Conservation (phyloP, 2,113 vertebrate genomes). For the Alligator sinensis region DNA sequence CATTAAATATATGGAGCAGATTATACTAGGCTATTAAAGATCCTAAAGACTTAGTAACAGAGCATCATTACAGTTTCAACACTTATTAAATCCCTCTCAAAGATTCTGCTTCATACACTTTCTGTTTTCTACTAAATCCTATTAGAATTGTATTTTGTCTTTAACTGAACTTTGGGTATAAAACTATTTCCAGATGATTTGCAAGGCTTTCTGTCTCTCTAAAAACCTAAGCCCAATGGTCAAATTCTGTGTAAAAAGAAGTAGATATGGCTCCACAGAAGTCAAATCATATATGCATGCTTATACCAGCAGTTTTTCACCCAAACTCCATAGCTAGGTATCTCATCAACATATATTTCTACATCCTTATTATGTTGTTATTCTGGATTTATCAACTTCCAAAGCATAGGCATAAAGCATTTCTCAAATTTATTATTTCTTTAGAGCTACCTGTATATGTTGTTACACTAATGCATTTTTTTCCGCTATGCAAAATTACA, state of each 20-base stretch:
- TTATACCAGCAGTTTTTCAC: not conserved
- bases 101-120: not conserved
- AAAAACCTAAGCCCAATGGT: not conserved
- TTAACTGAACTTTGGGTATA: not conserved
- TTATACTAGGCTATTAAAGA: not conserved
- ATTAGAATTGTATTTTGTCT: not conserved
- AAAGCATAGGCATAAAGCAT: not conserved
- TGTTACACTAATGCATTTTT: not conserved
- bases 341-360: not conserved
- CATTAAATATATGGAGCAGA: not conserved
- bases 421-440: not conserved
- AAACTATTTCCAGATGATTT: not conserved
- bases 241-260: not conserved
- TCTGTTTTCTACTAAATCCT: not conserved
- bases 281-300: not conserved
- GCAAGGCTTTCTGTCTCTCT: not conserved
- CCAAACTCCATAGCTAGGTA: not conserved
- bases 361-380: not conserved
- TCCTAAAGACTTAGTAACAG: not conserved
- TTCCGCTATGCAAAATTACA: not conserved
- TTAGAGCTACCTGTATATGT: not conserved
- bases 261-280: not conserved
- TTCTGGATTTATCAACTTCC: not conserved
- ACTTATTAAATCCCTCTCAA: not conserved
- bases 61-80: not conserved